Percentiles rank a stretch among this genome's conserved stretches.
These are phyloP conservation scores for Agonopterix subpropinquella DNA, from an alignment of 2,888 invertebrate genomes.

Conservation along the genomic window DNA sequence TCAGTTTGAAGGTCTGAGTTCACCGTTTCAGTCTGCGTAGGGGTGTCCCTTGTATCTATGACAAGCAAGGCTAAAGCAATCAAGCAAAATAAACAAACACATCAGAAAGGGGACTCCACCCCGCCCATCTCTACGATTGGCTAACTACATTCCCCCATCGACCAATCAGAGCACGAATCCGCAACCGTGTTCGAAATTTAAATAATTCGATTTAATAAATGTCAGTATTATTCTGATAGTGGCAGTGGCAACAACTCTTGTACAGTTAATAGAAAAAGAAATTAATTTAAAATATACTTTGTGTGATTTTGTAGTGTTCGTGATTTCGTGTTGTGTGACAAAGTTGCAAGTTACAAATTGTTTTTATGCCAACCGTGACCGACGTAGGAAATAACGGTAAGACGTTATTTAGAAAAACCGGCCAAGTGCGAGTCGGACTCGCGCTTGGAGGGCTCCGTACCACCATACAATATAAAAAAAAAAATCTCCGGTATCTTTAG, in stretches of 20 bases:
- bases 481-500: too few relatives aligned
- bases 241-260: too few relatives aligned
- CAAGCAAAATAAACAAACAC: too few relatives aligned
- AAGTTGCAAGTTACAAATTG: slow-evolving; percentile 8
- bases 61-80: too few relatives aligned
- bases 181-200: slow-evolving; percentile 46
- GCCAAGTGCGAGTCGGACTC: too few relatives aligned
- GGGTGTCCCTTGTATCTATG: too few relatives aligned
- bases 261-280: too few relatives aligned
- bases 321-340: neutral
- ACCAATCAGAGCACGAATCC: slow-evolving; percentile 38
- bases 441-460: too few relatives aligned
- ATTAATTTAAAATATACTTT: neutral
- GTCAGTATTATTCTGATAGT: neutral
- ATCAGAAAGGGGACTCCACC: neutral
- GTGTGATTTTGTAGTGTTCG: neutral
- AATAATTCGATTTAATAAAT: slow-evolving; percentile 26
- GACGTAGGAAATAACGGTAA: slow-evolving; percentile 24
- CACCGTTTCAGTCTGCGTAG: too few relatives aligned
- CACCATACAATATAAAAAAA: too few relatives aligned
- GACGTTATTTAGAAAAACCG: neutral
- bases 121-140: slow-evolving; percentile 31
- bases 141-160: slow-evolving; percentile 7
- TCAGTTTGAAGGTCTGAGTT: too few relatives aligned
- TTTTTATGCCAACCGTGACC: slow-evolving; percentile 63